Evolutionary conservation across 2,113 vertebrate genomes (phyloP), one percentile per base, ranked within the genome.

Genomic region (Lathamus discolor): DNA sequence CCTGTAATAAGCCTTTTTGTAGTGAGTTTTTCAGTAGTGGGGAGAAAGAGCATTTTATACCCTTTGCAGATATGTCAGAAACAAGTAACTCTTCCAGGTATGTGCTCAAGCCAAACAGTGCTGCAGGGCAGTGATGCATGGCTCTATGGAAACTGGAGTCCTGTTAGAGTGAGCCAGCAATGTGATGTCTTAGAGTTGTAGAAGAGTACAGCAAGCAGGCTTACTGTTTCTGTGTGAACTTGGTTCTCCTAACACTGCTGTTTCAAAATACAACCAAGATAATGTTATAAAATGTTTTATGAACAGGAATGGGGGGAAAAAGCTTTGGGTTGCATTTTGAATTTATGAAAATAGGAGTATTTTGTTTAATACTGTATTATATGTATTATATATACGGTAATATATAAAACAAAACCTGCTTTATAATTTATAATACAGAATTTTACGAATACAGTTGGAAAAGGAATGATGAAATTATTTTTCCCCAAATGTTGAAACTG

Each of bases 131-230:
- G 68, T 28, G 49, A 12, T 2, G 5, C 13, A 0, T 3, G 15
- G 17, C 43, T 39, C 12, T 17, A 6, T 4, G 31, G 52, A 35
- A 54, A 31, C 23, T 1, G 35, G 31, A 61, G 39, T 7, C 25
- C 51, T 70, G 41, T 41, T 7, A 14, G 74, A 15, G 63, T 3
- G 39, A 62, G 52, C 16, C 28, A 29, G 70, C 70, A 22, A 5
- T 0, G 8, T 27, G 31, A 31, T 37, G 44, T 7, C 51, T 43
- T 35, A 17, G 13, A 14, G 3, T 0, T 41, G 17, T 5, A 14
- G 68, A 18, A 29, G 64, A 43, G 27, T 15, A 27, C 5, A 7
- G 23, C n/a, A 37, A 63, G 39, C 9, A 25, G 46, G 33, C 18
- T 39, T 22, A 17, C 41, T 9, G 9, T 28, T 84, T 64, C 83